Base-by-base conservation (phyloP, 1,140 invertebrate species). In the Caerostris darwini region DNA sequence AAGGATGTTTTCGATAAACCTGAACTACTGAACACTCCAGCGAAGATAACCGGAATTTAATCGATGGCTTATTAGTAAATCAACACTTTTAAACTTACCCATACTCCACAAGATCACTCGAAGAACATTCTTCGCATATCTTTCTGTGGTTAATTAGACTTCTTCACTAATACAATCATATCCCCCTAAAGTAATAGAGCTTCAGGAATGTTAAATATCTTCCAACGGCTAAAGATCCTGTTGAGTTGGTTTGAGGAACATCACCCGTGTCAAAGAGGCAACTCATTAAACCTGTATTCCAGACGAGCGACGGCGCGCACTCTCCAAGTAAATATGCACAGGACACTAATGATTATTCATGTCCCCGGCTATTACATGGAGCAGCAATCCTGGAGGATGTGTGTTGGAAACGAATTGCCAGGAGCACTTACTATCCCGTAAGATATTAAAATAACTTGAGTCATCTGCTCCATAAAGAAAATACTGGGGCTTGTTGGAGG, bases 251-350 rank as follows among this genome's bases (percentile, higher is more conserved):
- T 8, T 7, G 71, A 8, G 53, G 71, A 77, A 77, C 71, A 77
- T 50, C 71, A 3, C 71, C 53, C 71, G 71, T 77, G 71, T 77
- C 71, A 77, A 77, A 77, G 71, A 77, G 71, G 34, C 2, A 50
- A 77, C 71, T 77, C 71, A 77, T 77, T 77, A 77, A 77, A 77
- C 71, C 61, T 50, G 34, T 77, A 77, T 77, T 77, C 71, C 71
- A 50, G 19, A 10, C 50, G 71, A 77, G 71, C 71, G 71, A 77
- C 71, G 34, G 71, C 5, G 71, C 34, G 53, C 34, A 50, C 71
- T 53, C 71, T 50, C 19, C 34, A 50, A 77, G 71, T 77, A 77
- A 77, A 77, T 77, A 77, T 77, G 34, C 71, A 50, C 34, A 50
- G 34, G 71, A 77, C 71, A 53, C 71, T 77, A 77, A 77, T 77